Conservation (phyloP, 2,797 vertebrate genomes). For the Pteronotus mesoamericanus region DNA sequence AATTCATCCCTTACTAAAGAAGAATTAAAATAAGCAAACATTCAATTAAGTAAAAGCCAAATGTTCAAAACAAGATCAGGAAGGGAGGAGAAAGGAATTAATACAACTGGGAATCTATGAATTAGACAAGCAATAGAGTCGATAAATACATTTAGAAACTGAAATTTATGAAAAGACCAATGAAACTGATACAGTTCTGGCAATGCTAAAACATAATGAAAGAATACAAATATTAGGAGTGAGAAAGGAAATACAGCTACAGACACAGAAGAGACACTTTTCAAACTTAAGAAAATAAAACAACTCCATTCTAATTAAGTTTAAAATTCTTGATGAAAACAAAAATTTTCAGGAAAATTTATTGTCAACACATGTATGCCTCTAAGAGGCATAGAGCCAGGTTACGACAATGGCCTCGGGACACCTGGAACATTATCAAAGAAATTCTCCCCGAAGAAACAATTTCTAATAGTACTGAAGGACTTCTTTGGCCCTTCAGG, state of each 20-base stretch:
- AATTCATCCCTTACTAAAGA: background rate
- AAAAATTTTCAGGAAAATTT: background rate
- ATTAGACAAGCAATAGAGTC: background rate
- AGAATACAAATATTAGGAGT: background rate
- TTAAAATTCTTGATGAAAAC: conserved; percentile 5
- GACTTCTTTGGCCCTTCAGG: background rate
- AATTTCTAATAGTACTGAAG: background rate
- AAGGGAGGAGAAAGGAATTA: background rate
- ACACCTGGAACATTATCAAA: background rate
- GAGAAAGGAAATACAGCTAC: background rate
- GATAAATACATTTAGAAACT: background rate
- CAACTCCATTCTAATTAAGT: background rate
- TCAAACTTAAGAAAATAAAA: background rate
- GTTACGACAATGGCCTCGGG: background rate
- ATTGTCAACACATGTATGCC: no score
- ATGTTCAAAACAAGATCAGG: background rate
- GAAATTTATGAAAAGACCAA: background rate
- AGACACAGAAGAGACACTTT: background rate
- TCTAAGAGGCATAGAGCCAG: background rate
- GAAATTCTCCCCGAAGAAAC: background rate
- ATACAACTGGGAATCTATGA: background rate
- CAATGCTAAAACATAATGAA: background rate
- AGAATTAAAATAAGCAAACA: background rate
- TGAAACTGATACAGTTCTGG: background rate
- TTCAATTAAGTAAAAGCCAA: background rate